Evolutionary conservation across 1,140 invertebrate genomes (phyloP).

Genomic region (Atta cephalotes): DNA sequence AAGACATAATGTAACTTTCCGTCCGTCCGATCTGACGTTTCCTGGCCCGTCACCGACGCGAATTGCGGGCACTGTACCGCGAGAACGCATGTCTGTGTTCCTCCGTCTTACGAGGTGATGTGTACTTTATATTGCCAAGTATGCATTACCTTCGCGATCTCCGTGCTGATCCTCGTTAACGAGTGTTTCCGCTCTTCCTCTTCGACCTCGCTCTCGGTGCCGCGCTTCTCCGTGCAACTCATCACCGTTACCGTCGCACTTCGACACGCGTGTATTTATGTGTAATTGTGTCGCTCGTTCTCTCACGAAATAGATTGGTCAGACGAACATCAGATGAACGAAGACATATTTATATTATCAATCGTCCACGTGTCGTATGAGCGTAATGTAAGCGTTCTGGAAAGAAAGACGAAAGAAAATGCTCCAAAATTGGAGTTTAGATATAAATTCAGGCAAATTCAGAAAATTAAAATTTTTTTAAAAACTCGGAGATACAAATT

Average conservation of each 20-base stretch:
- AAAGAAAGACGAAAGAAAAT: not conserved
- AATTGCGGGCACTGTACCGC: not conserved
- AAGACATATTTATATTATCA: constrained; percentile 2
- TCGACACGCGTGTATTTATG: not conserved
- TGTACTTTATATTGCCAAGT: not conserved
- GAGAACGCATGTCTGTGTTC: not conserved
- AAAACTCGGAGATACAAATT: not conserved
- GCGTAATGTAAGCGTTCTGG: not conserved
- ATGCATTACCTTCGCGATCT: not conserved
- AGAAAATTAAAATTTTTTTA: not conserved
- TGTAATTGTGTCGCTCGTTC: constrained; percentile 17
- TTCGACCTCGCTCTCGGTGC: not conserved
- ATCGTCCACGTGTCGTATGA: not conserved
- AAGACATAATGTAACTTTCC: constrained; percentile 9
- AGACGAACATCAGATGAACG: no score
- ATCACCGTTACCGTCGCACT: not conserved
- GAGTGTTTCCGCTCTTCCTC: constrained; percentile 47
- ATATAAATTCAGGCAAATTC: not conserved
- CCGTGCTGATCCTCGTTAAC: constrained; percentile 16
- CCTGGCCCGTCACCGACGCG: not conserved
- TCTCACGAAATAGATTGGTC: not conserved
- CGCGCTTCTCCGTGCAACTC: not conserved
- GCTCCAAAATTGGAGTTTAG: not conserved
- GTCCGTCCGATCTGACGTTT: not conserved
- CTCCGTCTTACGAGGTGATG: not conserved